phyloP scores from a whole-genome alignment of 2,797 vertebrate species.

The Clarias platycephalus region DNA sequence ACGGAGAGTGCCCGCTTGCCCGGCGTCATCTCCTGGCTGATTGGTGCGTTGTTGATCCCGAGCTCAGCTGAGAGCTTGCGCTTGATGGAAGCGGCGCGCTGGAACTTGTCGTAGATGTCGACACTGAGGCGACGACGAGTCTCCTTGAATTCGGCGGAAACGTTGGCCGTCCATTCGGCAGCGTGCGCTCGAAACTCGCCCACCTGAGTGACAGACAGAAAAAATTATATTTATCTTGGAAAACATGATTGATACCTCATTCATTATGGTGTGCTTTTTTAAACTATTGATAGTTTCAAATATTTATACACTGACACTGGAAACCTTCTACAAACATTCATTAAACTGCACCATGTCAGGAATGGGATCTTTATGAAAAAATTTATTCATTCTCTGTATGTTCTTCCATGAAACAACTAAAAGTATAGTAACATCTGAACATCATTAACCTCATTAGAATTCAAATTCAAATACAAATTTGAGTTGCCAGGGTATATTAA shows the following conservation, averaged over 20 bases:
- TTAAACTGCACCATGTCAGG: neutral
- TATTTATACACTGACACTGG: neutral
- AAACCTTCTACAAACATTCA: neutral
- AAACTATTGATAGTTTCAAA: neutral
- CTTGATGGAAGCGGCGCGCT: slow-evolving; percentile 94
- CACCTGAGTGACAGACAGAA: slow-evolving; percentile 72
- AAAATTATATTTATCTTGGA: neutral
- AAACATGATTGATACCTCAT: neutral
- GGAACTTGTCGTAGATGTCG: slow-evolving; percentile 97
- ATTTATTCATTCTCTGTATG: neutral
- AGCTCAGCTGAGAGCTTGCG: slow-evolving; percentile 94
- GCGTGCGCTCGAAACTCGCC: slow-evolving; percentile 96
- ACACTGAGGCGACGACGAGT: slow-evolving; percentile 92
- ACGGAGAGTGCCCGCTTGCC: slow-evolving; percentile 91
- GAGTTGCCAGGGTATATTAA: neutral
- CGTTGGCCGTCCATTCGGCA: slow-evolving; percentile 96
- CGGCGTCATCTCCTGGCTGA: slow-evolving; percentile 85
- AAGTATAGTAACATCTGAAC: neutral
- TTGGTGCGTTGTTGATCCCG: slow-evolving; percentile 78
- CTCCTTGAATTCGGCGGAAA: slow-evolving; percentile 97
- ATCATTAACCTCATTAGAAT: neutral
- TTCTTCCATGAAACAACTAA: neutral
- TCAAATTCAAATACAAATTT: too few relatives aligned
- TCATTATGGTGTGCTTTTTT: neutral
- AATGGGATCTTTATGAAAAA: too few relatives aligned